A percentile compares a stretch with the other conserved stretches of the same genome.
Conservation (phyloP, 1,140 invertebrate genomes). For the Pseudomyrmex dendroicus region DNA sequence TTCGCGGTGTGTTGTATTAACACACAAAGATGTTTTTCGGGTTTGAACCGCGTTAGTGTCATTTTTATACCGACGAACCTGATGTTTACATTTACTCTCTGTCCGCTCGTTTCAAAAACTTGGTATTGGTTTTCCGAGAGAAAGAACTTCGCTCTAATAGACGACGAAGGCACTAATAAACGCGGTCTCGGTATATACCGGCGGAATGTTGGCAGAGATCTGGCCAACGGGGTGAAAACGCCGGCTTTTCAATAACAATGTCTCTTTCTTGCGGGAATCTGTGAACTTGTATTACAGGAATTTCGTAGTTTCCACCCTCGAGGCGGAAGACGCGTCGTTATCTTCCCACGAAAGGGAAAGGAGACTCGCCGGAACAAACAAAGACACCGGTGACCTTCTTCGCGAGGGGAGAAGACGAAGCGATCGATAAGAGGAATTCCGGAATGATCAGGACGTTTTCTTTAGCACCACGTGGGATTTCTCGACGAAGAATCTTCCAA, state of each 20-base stretch:
- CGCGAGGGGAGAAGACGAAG: conserved; percentile 19
- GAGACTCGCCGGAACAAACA: conserved; percentile 57
- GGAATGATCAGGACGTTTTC: conserved; percentile 36
- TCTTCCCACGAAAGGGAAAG: conserved; percentile 22
- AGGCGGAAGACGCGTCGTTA: not conserved
- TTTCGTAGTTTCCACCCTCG: conserved; percentile 29
- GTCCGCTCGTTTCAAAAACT: not conserved
- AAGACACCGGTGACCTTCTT: conserved; percentile 3
- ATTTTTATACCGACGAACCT: too few relatives aligned
- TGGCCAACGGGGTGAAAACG: not conserved
- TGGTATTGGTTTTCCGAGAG: not conserved
- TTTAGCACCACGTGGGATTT: not conserved
- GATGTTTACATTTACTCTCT: not conserved
- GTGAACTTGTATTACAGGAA: conserved; percentile 11
- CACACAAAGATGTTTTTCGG: too few relatives aligned
- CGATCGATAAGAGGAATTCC: conserved; percentile 63
- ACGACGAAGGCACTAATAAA: not conserved
- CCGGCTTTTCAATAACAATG: conserved; percentile 12
- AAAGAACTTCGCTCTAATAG: not conserved
- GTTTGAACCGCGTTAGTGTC: too few relatives aligned
- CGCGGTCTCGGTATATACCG: not conserved
- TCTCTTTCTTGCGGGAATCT: conserved; percentile 19
- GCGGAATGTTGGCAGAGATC: conserved; percentile 26
- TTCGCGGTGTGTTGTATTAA: too few relatives aligned
- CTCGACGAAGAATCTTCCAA: conserved; percentile 5